A percentile compares a stretch with the other conserved stretches of the same genome.
Evolutionary conservation across 2,888 invertebrate genomes (phyloP).

Genomic region (Julus scanicus): DNA sequence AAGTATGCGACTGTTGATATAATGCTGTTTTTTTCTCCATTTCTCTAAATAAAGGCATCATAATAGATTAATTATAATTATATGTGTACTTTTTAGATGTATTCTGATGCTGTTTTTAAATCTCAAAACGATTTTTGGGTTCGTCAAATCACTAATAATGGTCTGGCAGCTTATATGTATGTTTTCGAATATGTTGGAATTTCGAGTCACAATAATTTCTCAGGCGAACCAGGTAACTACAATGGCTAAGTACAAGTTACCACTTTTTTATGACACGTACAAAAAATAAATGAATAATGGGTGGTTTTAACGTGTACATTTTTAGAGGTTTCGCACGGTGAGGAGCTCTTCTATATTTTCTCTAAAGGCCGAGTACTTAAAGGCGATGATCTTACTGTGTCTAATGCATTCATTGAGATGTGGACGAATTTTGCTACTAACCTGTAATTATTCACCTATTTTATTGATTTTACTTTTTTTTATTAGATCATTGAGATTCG

Average conservation of each 20-base stretch:
- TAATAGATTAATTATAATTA: neutral
- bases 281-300: neutral
- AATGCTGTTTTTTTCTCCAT: no score
- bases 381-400: slow-evolving; percentile 17
- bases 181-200: neutral
- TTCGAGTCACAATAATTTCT: neutral
- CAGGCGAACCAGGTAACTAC: slow-evolving; percentile 27
- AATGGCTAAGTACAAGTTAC: neutral
- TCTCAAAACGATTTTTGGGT: neutral
- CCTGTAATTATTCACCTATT: slow-evolving; percentile 7
- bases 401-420: slow-evolving; percentile 36
- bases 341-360: neutral
- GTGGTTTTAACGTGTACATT: neutral
- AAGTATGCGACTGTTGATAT: no score
- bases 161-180: slow-evolving; percentile 44
- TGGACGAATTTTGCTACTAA: slow-evolving; percentile 51
- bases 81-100: neutral
- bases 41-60: no score
- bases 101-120: slow-evolving; percentile 7
- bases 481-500: no score
- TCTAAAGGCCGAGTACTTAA: neutral
- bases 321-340: slow-evolving; percentile 37
- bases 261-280: neutral
- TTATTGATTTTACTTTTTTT: no score
- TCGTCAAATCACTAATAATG: slow-evolving; percentile 9